These are phyloP conservation scores for Cinara cedri DNA, from an alignment of 2,888 invertebrate genomes.

Conservation along the genomic window DNA sequence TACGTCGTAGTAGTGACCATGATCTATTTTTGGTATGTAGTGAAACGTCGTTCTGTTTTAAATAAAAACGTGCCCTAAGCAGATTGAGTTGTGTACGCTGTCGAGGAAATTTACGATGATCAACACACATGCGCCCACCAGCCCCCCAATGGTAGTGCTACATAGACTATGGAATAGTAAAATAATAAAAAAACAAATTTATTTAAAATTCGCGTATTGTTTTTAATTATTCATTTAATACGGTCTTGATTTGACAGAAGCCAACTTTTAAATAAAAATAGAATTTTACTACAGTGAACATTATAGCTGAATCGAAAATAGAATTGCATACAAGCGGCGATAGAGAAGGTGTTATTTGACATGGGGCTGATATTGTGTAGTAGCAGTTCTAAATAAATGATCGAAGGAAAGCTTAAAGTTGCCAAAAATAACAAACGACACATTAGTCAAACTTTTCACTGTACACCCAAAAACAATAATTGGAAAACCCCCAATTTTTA, in stretches of 20 bases:
- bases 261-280: slow-evolving; percentile 48
- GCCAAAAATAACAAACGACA: slow-evolving; percentile 50
- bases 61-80: slow-evolving; percentile 29
- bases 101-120: background rate
- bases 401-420: slow-evolving; percentile 33
- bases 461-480: slow-evolving; percentile 49
- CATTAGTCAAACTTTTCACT: slow-evolving; percentile 40
- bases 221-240: slow-evolving; percentile 31
- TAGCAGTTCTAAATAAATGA: slow-evolving; percentile 46
- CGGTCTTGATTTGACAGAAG: slow-evolving; percentile 36
- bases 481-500: slow-evolving; percentile 44
- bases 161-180: background rate
- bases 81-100: background rate
- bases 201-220: slow-evolving; percentile 32
- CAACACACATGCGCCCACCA: background rate
- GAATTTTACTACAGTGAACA: slow-evolving; percentile 41
- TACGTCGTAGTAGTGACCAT: slow-evolving; percentile 22
- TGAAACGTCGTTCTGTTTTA: slow-evolving; percentile 6
- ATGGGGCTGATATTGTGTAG: background rate
- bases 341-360: slow-evolving; percentile 43
- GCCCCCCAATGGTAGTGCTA: background rate
- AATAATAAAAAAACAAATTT: slow-evolving; percentile 14
- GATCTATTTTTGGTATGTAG: slow-evolving; percentile 48
- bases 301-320: slow-evolving; percentile 45
- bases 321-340: slow-evolving; percentile 39